A percentile compares a stretch with the other conserved stretches of the same genome.
Conservation (phyloP, 2,797 vertebrate species). For the Xenentodon cancila region DNA sequence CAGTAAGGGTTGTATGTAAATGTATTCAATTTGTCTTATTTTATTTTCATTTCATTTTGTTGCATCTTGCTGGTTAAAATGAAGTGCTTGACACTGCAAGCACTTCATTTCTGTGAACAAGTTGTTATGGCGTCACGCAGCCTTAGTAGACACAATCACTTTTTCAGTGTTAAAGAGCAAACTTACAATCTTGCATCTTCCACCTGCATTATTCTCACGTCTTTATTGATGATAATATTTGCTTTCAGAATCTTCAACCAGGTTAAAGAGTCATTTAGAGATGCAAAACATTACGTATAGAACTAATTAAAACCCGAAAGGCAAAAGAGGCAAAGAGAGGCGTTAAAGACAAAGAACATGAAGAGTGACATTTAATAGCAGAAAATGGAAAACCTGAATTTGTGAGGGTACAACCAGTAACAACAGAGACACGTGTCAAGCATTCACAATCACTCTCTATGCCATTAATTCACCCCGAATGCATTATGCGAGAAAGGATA, state of each 20-base stretch:
- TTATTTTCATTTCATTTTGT: constrained; percentile 11
- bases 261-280: too few relatives aligned
- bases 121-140: constrained; percentile 5
- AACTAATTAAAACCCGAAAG: too few relatives aligned
- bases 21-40: not conserved
- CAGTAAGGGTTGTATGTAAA: constrained; percentile 9
- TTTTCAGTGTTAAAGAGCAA: not conserved
- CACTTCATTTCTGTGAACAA: constrained; percentile 4
- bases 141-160: not conserved
- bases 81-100: not conserved
- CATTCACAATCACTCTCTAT: constrained; percentile 17
- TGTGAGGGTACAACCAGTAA: not conserved
- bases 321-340: too few relatives aligned
- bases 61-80: not conserved
- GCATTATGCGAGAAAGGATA: constrained; percentile 6
- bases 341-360: constrained; percentile 3
- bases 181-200: not conserved
- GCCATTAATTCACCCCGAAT: constrained; percentile 26
- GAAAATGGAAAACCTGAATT: constrained; percentile 25
- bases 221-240: too few relatives aligned
- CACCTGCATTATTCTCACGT: too few relatives aligned
- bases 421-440: constrained; percentile 12
- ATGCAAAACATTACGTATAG: too few relatives aligned
- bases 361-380: constrained; percentile 11
- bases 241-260: too few relatives aligned